Conservation (phyloP, 2,113 vertebrate genomes). For the Rhinolophus ferrumequinum region DNA sequence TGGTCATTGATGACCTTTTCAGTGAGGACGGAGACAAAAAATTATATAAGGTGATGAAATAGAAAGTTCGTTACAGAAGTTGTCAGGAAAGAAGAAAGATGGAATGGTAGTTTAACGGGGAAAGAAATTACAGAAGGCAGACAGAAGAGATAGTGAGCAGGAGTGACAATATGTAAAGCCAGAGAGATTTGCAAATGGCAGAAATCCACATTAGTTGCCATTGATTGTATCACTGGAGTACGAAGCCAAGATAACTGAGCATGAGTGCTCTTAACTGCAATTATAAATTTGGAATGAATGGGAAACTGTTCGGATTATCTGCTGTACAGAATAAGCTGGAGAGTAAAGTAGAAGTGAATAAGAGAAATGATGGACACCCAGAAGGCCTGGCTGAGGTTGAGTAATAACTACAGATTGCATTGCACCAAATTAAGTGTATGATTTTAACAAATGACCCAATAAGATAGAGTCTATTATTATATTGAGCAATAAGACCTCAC, state of each 20-base stretch:
- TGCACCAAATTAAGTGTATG: slow-evolving; percentile 36
- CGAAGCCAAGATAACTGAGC: neutral
- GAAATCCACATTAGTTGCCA: neutral
- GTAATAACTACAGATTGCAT: slow-evolving; percentile 11
- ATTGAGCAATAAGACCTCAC: slow-evolving; percentile 60
- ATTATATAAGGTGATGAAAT: neutral
- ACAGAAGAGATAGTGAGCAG: neutral
- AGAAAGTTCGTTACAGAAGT: neutral
- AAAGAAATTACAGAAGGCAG: neutral
- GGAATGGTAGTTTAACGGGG: neutral
- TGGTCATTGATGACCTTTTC: neutral
- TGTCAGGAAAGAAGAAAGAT: neutral
- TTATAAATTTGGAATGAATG: neutral
- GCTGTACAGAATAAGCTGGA: neutral
- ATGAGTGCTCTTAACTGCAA: neutral
- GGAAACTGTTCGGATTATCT: neutral
- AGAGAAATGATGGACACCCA: neutral
- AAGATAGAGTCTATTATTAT: slow-evolving; percentile 61
- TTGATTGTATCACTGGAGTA: neutral
- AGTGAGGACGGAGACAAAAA: neutral
- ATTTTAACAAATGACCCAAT: slow-evolving; percentile 69
- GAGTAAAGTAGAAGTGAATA: neutral
- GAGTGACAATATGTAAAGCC: neutral
- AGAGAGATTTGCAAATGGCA: neutral
- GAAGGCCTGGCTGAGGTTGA: slow-evolving; percentile 6